phyloP scores from a whole-genome alignment of 2,797 vertebrate species.

The Nannoperca obscura region DNA sequence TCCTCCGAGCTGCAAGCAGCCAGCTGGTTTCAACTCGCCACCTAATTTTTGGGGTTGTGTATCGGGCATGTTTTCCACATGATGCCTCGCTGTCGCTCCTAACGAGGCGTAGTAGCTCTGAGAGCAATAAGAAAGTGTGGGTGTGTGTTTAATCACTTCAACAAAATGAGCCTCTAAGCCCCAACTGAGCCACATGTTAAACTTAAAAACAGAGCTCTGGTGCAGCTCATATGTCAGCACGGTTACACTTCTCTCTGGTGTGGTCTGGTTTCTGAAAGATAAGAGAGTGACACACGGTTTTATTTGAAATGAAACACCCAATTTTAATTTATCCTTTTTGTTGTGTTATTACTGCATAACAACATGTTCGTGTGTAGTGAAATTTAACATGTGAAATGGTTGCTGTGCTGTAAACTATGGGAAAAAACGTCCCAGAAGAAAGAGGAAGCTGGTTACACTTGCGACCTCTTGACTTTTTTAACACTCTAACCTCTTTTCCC shows the following conservation, averaged over 20 bases:
- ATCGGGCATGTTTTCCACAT: slow-evolving; percentile 56
- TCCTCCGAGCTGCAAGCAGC: slow-evolving; percentile 56
- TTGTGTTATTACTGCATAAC: background rate
- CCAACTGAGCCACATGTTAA: slow-evolving; percentile 42
- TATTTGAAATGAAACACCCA: slow-evolving; percentile 18
- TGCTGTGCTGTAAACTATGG: background rate
- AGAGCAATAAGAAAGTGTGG: slow-evolving; percentile 41
- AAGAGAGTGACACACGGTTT: slow-evolving; percentile 28
- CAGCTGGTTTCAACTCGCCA: slow-evolving; percentile 66
- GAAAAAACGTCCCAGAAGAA: background rate
- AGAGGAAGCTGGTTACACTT: slow-evolving; percentile 1
- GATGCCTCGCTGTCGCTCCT: slow-evolving; percentile 51
- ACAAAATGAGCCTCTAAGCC: slow-evolving; percentile 34
- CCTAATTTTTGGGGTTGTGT: slow-evolving; percentile 66
- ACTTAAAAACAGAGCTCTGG: slow-evolving; percentile 34
- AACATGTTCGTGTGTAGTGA: slow-evolving; percentile 3
- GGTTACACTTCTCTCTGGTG: slow-evolving; percentile 42
- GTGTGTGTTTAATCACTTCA: slow-evolving; percentile 46
- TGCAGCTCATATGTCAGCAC: slow-evolving; percentile 30
- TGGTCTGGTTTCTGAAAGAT: slow-evolving; percentile 53
- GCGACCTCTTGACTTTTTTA: slow-evolving; percentile 28
- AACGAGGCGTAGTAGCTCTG: slow-evolving; percentile 44
- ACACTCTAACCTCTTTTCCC: slow-evolving; percentile 29
- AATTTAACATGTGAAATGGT: background rate
- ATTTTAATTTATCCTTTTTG: background rate